Conservation (phyloP, 2,797 vertebrate species). For the Brachyalestes nurse region DNA sequence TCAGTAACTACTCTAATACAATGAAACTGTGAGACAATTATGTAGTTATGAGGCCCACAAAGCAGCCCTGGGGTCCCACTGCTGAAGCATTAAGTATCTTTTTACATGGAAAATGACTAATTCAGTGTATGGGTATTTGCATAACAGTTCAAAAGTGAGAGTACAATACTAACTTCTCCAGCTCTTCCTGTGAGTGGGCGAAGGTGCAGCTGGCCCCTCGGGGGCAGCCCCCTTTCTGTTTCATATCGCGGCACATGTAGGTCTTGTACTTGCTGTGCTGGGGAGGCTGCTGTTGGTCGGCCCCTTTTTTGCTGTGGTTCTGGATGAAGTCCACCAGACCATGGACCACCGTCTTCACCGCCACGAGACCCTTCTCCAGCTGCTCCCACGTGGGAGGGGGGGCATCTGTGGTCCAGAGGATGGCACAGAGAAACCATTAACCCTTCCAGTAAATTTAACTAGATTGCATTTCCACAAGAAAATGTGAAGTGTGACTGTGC, state of each 20-base stretch:
- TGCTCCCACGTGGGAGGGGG: slow-evolving; percentile 98
- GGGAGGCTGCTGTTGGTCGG: slow-evolving; percentile 93
- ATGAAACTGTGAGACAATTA: no score
- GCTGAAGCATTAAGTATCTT: not conserved
- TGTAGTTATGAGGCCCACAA: no score
- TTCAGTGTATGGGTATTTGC: not conserved
- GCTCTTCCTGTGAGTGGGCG: slow-evolving; percentile 98
- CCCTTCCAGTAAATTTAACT: no score
- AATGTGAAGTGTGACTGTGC: no score
- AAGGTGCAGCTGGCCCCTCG: slow-evolving; percentile 98
- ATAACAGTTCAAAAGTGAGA: not conserved
- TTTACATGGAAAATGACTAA: not conserved
- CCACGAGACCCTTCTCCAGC: slow-evolving; percentile 95
- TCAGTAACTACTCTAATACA: no score
- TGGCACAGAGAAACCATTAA: not conserved
- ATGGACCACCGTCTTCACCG: slow-evolving; percentile 96
- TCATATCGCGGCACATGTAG: slow-evolving; percentile 99
- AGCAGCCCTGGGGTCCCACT: no score
- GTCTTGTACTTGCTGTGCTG: slow-evolving; percentile 99
- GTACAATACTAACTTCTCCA: slow-evolving; percentile 90
- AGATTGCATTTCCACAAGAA: no score
- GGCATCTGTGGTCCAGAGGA: slow-evolving; percentile 80
- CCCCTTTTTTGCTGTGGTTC: slow-evolving; percentile 99
- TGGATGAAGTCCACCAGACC: slow-evolving; percentile 98
- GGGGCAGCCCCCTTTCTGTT: slow-evolving; percentile 97